Percentiles rank a stretch among this genome's conserved stretches.
These are phyloP conservation scores for Caloenas nicobarica DNA, from an alignment of 2,113 vertebrate species.

Conservation along the genomic window DNA sequence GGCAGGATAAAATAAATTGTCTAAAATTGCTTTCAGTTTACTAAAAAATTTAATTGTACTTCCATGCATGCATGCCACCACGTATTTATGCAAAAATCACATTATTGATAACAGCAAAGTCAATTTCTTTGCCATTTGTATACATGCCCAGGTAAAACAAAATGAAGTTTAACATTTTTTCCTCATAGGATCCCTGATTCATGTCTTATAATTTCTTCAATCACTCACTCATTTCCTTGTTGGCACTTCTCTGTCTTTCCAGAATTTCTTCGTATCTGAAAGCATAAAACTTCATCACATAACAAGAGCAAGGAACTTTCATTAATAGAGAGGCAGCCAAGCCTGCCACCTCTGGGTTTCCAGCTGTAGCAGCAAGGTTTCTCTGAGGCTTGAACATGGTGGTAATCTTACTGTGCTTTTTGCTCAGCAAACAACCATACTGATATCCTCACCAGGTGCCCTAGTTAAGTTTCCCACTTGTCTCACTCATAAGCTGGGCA, in stretches of 20 bases:
- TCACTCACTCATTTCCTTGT: neutral
- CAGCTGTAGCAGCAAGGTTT: neutral
- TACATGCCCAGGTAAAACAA: accelerated
- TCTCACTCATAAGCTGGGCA: neutral
- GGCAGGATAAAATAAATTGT: neutral
- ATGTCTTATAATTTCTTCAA: neutral
- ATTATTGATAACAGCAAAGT: neutral
- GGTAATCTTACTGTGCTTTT: accelerated
- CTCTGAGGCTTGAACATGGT: neutral
- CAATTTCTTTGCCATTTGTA: neutral
- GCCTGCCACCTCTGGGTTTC: neutral
- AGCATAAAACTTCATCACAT: neutral
- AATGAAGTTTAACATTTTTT: neutral
- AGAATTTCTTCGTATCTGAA: neutral
- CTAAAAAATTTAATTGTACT: neutral
- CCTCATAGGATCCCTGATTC: neutral
- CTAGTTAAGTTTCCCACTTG: neutral
- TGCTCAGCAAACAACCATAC: neutral
- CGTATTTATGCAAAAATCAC: neutral
- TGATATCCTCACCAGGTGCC: neutral
- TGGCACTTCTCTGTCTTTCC: neutral
- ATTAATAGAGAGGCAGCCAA: neutral
- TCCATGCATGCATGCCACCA: neutral
- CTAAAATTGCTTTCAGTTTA: neutral
- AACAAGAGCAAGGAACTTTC: neutral